phyloP scores from a whole-genome alignment of 2,113 vertebrate species.

The Oenanthe oenanthe region DNA sequence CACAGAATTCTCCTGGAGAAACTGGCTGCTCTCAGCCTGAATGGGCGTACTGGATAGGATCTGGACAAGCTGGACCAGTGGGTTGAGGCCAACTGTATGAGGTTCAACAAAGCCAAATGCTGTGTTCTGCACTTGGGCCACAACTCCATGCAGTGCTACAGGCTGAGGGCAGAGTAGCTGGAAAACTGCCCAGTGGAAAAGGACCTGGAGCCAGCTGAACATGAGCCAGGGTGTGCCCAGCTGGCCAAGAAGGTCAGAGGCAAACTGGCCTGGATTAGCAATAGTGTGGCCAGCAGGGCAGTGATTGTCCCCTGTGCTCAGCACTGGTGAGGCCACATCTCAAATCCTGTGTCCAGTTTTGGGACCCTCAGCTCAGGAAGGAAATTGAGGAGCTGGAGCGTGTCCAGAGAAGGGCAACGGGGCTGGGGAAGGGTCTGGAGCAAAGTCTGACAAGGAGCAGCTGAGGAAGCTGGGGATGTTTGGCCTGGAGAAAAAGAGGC shows the following conservation, averaged over 20 bases:
- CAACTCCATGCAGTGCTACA: not conserved
- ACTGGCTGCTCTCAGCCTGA: not conserved
- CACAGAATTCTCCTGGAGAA: not conserved
- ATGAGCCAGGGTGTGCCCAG: not conserved
- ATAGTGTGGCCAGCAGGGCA: not conserved
- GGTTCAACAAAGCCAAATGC: not conserved
- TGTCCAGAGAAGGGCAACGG: not conserved
- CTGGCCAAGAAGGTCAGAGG: not conserved
- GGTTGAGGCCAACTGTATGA: not conserved
- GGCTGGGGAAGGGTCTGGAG: not conserved
- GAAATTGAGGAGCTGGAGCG: accelerated
- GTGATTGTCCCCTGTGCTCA: not conserved
- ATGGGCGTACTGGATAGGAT: not conserved
- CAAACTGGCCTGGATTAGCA: not conserved
- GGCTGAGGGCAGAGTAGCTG: not conserved
- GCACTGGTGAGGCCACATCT: not conserved
- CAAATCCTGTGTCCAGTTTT: not conserved
- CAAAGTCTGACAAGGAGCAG: not conserved
- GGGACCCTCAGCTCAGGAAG: not conserved
- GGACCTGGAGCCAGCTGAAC: not conserved
- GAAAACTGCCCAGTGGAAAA: not conserved
- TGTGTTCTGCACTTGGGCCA: not conserved
- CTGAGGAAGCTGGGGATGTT: not conserved
- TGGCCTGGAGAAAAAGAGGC: not conserved
- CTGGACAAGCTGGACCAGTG: not conserved